Base-by-base conservation (phyloP, 2,113 vertebrate species). In the Zosterops lateralis region DNA sequence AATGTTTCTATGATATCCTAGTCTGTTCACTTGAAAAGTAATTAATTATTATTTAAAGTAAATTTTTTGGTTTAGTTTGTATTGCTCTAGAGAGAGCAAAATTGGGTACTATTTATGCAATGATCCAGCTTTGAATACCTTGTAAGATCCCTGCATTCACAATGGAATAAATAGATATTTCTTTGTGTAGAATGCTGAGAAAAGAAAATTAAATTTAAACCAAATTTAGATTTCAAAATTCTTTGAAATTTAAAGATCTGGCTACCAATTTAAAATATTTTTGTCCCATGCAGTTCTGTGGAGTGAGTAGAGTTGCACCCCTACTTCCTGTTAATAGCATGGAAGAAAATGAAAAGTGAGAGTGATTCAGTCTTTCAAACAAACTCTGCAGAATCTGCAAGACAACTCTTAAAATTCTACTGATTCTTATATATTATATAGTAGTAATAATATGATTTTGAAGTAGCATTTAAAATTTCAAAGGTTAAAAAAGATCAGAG, bases 51-150 rank as follows among this genome's bases (percentile, higher is more conserved):
- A 72, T 77, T 80, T 80, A 11, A 64, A 84, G 17, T 9, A 36
- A 75, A 51, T 3, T 19, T 57, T 71, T 45, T 36, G 0, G 11
- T 19, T 68, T 11, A 13, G 21, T 54, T 44, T 26, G 0, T 36
- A 31, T 76, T 25, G 3, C 20, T 34, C 6, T 32, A 53, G 12
- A 66, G 47, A 60, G 16, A 75, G 6, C 2, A 60, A 61, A 84
- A 29, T 9, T 57, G 5, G 1, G 1, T 65, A 47, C 25, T 75
- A 10, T 34, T 70, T 62, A 58, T 58, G 31, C 19, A 56, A 31
- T 24, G 12, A 53, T 56, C 3, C 29, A 68, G 6, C 20, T 78
- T 81, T 40, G 16, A 89, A 67, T 29, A 17, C 5, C 5, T 65
- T 76, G 38, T 48, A 68, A 54, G 26, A 47, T 32, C 31, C 3